Conservation (phyloP, 1,140 invertebrate species). For the Leucophenga varia region DNA sequence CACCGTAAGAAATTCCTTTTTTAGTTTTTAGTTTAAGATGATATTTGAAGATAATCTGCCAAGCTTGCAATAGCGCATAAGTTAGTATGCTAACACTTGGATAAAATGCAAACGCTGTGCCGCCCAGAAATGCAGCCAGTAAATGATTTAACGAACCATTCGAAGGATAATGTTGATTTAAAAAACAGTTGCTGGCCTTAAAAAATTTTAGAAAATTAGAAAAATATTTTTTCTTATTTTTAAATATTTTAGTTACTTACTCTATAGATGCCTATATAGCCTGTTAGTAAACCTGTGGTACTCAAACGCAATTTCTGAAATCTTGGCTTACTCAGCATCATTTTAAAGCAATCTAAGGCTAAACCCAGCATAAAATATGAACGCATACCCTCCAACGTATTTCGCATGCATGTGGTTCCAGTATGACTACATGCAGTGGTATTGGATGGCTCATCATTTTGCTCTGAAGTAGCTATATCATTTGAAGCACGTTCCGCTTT, state of each 20-base stretch:
- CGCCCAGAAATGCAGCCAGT: slow-evolving; percentile 23
- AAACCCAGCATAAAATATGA: slow-evolving; percentile 31
- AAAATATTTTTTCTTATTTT: background rate
- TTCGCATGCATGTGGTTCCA: too few species aligned
- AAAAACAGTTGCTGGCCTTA: slow-evolving; percentile 19
- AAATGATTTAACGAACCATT: slow-evolving; percentile 10
- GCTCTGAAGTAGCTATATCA: too few species aligned
- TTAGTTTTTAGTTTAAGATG: background rate
- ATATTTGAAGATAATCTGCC: slow-evolving; percentile 3
- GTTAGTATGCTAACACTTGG: slow-evolving; percentile 27
- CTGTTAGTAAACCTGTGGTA: slow-evolving; percentile 22
- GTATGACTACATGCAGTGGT: too few species aligned
- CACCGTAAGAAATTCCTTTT: slow-evolving; percentile 7
- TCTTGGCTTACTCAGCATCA: slow-evolving; percentile 12
- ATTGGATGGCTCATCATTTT: too few species aligned
- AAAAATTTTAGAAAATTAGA: background rate
- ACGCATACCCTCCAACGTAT: slow-evolving; percentile 26
- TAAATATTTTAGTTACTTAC: slow-evolving; percentile 7
- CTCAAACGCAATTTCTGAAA: slow-evolving; percentile 21
- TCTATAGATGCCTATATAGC: slow-evolving; percentile 32
- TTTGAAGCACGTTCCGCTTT: too few species aligned
- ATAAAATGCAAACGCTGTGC: slow-evolving; percentile 23
- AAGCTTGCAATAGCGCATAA: slow-evolving; percentile 25
- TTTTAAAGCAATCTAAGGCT: slow-evolving; percentile 27
- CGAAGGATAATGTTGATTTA: slow-evolving; percentile 1